Evolutionary conservation across 2,797 vertebrate genomes (phyloP).

Genomic region (Dicrostonyx torquatus): DNA sequence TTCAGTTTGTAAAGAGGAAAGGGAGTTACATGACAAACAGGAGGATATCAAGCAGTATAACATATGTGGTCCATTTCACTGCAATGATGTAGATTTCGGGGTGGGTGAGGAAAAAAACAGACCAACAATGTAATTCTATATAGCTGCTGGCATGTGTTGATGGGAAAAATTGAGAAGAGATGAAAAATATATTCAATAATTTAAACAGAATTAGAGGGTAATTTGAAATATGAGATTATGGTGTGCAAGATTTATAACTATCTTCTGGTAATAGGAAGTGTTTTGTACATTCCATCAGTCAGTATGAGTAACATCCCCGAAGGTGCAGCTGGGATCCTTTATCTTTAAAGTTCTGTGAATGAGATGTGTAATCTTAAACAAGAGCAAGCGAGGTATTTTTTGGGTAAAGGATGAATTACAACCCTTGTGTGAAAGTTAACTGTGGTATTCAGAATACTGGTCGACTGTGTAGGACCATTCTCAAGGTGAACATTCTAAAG

Average conservation of each 20-base stretch:
- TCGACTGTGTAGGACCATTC: neutral
- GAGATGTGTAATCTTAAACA: neutral
- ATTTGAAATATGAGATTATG: neutral
- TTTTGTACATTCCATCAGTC: neutral
- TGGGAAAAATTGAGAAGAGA: neutral
- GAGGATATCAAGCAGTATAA: too few relatives aligned
- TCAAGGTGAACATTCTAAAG: neutral
- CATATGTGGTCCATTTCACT: neutral
- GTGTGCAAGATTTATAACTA: neutral
- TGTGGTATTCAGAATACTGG: neutral
- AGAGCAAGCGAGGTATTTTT: neutral
- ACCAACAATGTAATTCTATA: neutral
- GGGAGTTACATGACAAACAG: neutral
- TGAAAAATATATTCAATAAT: neutral
- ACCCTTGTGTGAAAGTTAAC: accelerated
- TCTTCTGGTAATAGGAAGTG: neutral
- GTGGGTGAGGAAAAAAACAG: too few relatives aligned
- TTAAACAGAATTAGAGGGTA: neutral
- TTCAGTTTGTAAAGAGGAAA: neutral
- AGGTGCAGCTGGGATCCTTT: neutral
- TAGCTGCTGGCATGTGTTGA: neutral
- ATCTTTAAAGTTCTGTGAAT: neutral
- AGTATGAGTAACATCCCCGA: neutral
- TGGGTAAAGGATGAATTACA: neutral
- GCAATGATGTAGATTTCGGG: neutral